A percentile compares a stretch with the other conserved stretches of the same genome.
phyloP scores from a whole-genome alignment of 2,113 vertebrate species.

The Fregata magnificens region DNA sequence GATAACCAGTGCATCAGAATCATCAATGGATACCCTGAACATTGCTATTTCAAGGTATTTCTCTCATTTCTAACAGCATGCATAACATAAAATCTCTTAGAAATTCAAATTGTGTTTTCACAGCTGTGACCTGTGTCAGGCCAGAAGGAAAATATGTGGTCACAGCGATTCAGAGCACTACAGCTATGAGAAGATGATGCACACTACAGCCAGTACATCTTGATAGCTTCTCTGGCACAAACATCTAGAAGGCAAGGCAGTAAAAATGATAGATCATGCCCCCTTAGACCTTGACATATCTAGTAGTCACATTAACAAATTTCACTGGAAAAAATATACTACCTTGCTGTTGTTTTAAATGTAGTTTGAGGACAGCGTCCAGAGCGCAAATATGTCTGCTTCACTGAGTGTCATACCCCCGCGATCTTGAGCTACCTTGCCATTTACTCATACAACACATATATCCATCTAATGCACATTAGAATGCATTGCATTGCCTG shows the following conservation, averaged over 20 bases:
- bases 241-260: background rate
- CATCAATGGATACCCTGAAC: background rate
- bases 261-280: constrained; percentile 2
- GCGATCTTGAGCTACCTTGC: background rate
- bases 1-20: background rate
- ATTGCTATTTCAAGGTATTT: background rate
- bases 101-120: background rate
- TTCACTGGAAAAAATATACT: background rate
- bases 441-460: background rate
- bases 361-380: background rate
- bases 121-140: background rate
- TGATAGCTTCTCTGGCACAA: background rate
- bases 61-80: background rate
- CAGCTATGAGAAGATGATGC: background rate
- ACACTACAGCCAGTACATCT: background rate
- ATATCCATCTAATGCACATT: background rate
- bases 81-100: background rate
- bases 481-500: background rate
- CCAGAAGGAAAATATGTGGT: background rate
- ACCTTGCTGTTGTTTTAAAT: background rate
- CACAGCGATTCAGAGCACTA: background rate
- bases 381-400: background rate
- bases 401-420: background rate
- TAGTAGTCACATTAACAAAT: background rate
- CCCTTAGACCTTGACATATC: background rate